A percentile compares a stretch with the other conserved stretches of the same genome.
Conservation (phyloP, 2,113 vertebrate species). For the Heterocephalus glaber region DNA sequence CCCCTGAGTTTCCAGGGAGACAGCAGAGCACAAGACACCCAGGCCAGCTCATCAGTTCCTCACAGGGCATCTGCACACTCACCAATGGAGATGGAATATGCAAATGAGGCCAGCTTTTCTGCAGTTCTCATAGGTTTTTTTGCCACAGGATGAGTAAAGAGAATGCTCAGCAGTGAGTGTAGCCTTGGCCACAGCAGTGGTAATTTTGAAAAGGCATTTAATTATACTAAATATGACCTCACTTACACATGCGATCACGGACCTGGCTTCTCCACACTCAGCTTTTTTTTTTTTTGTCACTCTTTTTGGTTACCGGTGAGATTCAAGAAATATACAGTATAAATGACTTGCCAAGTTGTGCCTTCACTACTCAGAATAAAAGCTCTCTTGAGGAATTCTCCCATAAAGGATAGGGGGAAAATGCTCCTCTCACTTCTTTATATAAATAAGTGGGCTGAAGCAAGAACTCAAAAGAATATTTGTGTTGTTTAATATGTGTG, state of each 20-base stretch:
- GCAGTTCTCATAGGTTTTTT: not conserved
- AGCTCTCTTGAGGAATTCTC: not conserved
- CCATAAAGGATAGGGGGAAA: not conserved
- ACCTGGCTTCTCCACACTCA: not conserved
- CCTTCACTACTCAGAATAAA: constrained; percentile 33
- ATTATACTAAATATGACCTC: constrained; percentile 55
- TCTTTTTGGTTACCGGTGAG: not conserved
- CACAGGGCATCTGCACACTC: not conserved
- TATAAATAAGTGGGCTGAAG: not conserved
- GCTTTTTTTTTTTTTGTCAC: not conserved
- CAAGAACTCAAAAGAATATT: not conserved
- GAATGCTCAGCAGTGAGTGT: not conserved
- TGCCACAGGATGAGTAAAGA: not conserved
- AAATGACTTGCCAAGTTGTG: constrained; percentile 69
- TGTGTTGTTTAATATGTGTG: not conserved
- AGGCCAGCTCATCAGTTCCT: not conserved
- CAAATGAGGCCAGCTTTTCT: not conserved
- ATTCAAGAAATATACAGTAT: constrained; percentile 45
- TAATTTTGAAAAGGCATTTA: constrained; percentile 69
- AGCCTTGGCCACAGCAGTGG: constrained; percentile 32
- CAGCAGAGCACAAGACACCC: not conserved
- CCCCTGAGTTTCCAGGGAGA: constrained; percentile 72
- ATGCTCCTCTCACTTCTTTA: not conserved
- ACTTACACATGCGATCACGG: constrained; percentile 20
- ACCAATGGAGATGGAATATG: not conserved